Evolutionary conservation across 2,888 invertebrate species (phyloP), one percentile per base, ranked within the genome.

Genomic region (Tenodera sinensis): DNA sequence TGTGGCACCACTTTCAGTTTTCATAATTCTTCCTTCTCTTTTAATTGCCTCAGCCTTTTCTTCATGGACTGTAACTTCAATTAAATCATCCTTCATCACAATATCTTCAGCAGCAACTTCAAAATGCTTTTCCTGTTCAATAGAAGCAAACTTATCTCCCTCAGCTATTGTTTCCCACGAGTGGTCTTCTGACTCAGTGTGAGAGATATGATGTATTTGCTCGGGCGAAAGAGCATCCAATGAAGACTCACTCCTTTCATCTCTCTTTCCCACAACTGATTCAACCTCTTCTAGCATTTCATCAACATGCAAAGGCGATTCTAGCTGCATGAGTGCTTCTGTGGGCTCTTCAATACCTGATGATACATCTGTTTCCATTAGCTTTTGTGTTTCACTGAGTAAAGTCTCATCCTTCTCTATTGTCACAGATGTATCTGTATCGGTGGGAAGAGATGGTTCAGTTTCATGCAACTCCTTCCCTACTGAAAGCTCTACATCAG

Each of bases 71-170:
- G 93, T 94, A 15, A 94, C 92, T 92, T 94, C 92, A 34, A 94
- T 90, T 3, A 94, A 91, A 90, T 94, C 94, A 91, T 93, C 94
- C 47, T 92, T 93, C 93, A 94, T 93, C 25, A 92, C 91, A 84
- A 94, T 93, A 91, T 93, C 93, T 54, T 93, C 92, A 47, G 92
- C 90, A 83, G 91, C 91, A 83, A 91, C 90, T 87, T 92, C 91
- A 54, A 91, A 91, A 87, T 90, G 47, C 4, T 88, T 83, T 28
- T 84, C 85, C 3, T 89, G 82, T 20, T 86, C 28, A 4, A 89
- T 83, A 34, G 30, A 1, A n/a, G 34, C 7, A 87, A 28, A n/a
- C 3, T 34, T 27, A 85, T 85, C n/a, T 86, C 47, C 86, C 20
- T 34, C n/a, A 54, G 71, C 28, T 30, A 30, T 30, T 6, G 85